A percentile compares a stretch with the other conserved stretches of the same genome.
Conservation (phyloP, 2,888 invertebrate genomes). For the Subacronicta megacephala region DNA sequence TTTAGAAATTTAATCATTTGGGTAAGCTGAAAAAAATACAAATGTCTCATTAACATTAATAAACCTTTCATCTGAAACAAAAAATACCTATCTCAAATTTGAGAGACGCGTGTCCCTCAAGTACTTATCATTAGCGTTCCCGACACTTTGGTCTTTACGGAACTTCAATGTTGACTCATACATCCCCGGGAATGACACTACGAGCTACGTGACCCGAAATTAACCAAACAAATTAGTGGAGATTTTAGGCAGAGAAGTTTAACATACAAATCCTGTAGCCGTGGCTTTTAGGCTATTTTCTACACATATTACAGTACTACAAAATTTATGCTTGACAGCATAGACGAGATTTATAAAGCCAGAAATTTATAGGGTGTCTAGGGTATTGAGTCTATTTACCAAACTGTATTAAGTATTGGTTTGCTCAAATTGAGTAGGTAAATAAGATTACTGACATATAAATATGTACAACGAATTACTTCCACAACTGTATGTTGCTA, state of each 20-base stretch:
- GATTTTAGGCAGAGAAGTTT: slow-evolving; percentile 27
- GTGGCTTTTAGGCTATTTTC: slow-evolving; percentile 2
- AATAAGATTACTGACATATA: slow-evolving; percentile 29
- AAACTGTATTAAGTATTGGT: slow-evolving; percentile 24
- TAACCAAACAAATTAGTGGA: slow-evolving; percentile 51
- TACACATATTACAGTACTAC: background rate
- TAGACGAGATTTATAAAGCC: no score
- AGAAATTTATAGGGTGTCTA: background rate
- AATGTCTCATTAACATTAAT: no score
- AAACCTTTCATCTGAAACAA: no score
- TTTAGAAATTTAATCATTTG: no score
- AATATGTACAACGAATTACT: slow-evolving; percentile 19
- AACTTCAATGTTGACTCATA: slow-evolving; percentile 49
- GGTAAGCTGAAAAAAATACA: no score
- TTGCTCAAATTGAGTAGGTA: slow-evolving; percentile 26
- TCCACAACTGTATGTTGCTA: slow-evolving; percentile 27
- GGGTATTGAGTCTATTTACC: slow-evolving; percentile 11
- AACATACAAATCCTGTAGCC: slow-evolving; percentile 19
- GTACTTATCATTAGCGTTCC: slow-evolving; percentile 29
- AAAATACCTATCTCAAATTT: no score
- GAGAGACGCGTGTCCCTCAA: slow-evolving; percentile 1
- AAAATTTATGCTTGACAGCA: no score
- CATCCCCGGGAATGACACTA: slow-evolving; percentile 21
- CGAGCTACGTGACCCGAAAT: slow-evolving; percentile 52
- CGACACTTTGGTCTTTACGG: slow-evolving; percentile 40